A percentile compares a stretch with the other conserved stretches of the same genome.
Conservation (phyloP, 2,888 invertebrate genomes). For the Cordylochernes scorpioides region DNA sequence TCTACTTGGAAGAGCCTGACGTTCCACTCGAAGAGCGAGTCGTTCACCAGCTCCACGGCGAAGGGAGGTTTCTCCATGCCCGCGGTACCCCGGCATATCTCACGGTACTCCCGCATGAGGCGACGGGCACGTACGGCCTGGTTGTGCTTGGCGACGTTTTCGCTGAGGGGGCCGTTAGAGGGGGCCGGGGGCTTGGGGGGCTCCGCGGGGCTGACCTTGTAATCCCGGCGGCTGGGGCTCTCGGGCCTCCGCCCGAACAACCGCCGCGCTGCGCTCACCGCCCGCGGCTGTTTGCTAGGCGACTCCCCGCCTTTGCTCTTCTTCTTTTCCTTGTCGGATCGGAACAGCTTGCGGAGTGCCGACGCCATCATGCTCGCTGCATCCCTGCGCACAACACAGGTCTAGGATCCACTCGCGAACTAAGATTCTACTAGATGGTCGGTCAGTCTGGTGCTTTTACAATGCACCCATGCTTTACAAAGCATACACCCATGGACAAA, state of each 20-base stretch:
- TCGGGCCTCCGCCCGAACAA: conserved; percentile 9
- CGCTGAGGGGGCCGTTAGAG: conserved; percentile 6
- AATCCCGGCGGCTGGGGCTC: conserved; percentile 9
- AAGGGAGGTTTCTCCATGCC: conserved; percentile 24
- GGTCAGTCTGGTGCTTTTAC: no score
- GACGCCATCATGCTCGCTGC: conserved; percentile 9
- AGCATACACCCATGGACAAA: no score
- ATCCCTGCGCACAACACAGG: no score
- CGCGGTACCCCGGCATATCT: conserved; percentile 14
- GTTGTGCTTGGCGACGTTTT: conserved; percentile 32
- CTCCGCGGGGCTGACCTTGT: conserved; percentile 9
- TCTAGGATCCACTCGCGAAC: no score
- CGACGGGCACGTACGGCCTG: conserved; percentile 37
- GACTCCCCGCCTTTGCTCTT: conserved; percentile 4
- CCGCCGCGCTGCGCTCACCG: conserved; percentile 10
- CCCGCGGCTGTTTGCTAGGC: conserved; percentile 9
- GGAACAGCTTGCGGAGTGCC: conserved; percentile 10
- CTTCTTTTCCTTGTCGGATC: conserved; percentile 5
- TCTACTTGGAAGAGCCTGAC: conserved; percentile 46
- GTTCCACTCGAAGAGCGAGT: conserved; percentile 66
- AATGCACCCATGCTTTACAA: no score
- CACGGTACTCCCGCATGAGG: conserved; percentile 48
- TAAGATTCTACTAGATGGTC: no score
- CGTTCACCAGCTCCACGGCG: conserved; percentile 55
- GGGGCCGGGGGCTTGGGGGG: background rate